Evolutionary conservation across 2,888 invertebrate genomes (phyloP), one percentile per base, ranked within the genome.

Genomic region (Hydrotaea diabolus): DNA sequence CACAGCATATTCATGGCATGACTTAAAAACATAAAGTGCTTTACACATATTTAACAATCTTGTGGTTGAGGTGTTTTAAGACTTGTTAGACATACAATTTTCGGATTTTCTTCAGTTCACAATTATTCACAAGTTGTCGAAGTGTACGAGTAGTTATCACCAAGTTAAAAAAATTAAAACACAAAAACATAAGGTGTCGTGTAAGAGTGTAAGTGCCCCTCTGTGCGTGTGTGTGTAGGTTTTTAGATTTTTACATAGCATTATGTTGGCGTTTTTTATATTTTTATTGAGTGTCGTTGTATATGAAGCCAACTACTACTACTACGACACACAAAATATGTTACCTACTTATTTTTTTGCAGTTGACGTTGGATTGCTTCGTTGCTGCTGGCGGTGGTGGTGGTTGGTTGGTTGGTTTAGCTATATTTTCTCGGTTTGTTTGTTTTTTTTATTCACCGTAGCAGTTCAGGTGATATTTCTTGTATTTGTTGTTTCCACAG

Each of bases 381-480:
- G 31, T 31, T 31, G 31, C 31, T 31, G 31, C 31, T 31, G 31
- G 31, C 7, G 31, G 31, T 31, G 31, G 31, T 7, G 31, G 31
- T 7, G 31, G 7, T 31, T 7, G 31, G 3, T 31, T 7, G 31
- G 3, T 31, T 2, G 31, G 31, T 31, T 31, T 31, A 4, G 31
- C 31, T 31, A 31, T 2, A 31, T 31, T 31, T 31, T 31, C 31
- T 31, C 31, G 7, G 7, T 74, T 57, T 36, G 0, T 53, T 31
- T 15, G 39, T 79, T 85, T 83, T 87, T 83, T 86, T 26, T 62
- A n/a, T 80, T 82, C 84, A 82, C 59, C 74, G 82, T 39, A 86
- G 46, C 66, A 39, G 39, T 36, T 62, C 31, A 31, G 7, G 57
- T 64, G 72, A n/a, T 26, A 21, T 43, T 82, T 43, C 31, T 31